phyloP scores from a whole-genome alignment of 2,113 vertebrate species.

The Poeciliopsis turrubarensis region DNA sequence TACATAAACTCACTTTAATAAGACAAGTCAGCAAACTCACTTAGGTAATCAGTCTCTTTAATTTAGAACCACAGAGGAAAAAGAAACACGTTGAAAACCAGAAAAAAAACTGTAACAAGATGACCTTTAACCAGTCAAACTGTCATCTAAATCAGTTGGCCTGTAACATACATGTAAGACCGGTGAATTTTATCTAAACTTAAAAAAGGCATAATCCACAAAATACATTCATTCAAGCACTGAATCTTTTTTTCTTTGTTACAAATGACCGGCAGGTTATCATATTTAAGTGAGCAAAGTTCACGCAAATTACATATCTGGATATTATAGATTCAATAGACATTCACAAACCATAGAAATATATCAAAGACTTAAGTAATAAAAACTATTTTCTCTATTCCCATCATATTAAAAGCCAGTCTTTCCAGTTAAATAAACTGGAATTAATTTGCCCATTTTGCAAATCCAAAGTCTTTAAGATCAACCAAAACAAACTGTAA shows the following conservation, averaged over 20 bases:
- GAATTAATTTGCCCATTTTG: not conserved
- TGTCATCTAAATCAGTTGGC: conserved; percentile 37
- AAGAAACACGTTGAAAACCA: conserved; percentile 53
- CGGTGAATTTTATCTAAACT: conserved; percentile 34
- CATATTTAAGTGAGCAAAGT: not conserved
- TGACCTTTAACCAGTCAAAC: conserved; percentile 34
- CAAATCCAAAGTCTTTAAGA: conserved; percentile 11
- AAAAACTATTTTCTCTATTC: conserved; percentile 16
- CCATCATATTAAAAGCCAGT: conserved; percentile 26
- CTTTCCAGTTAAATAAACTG: not conserved
- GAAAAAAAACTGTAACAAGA: conserved; percentile 44
- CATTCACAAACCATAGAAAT: conserved; percentile 26
- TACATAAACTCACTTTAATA: conserved; percentile 3
- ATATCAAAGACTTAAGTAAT: conserved; percentile 19
- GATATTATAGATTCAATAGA: not conserved
- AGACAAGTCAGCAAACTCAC: conserved; percentile 8
- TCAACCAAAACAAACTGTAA: conserved; percentile 2
- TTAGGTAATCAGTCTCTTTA: conserved; percentile 67
- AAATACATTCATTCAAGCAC: not conserved
- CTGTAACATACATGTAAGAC: conserved; percentile 52
- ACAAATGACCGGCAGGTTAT: conserved; percentile 1
- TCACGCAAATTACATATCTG: conserved; percentile 22
- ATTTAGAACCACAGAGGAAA: conserved; percentile 70
- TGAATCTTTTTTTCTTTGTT: not conserved
- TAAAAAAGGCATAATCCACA: not conserved